Evolutionary conservation across 2,888 invertebrate genomes (phyloP).

Genomic region (Galerucella calmariensis): DNA sequence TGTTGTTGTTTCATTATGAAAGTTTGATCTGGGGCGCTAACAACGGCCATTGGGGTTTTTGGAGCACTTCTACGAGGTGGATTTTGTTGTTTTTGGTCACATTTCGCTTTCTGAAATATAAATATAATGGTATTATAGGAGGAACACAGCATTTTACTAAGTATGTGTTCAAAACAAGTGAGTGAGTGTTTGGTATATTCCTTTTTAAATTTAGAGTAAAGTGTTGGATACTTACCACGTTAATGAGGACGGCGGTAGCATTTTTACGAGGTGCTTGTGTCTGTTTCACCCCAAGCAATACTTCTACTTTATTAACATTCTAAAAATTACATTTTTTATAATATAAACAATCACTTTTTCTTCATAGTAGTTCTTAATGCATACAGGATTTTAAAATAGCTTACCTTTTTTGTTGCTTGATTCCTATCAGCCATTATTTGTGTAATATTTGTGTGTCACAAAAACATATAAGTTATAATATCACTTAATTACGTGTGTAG

Average conservation of each 20-base stretch:
- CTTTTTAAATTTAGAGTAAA: no score
- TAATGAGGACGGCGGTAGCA: not conserved
- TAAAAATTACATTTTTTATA: not conserved
- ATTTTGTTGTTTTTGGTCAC: not conserved
- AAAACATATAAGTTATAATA: not conserved
- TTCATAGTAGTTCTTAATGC: no score
- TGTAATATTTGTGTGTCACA: not conserved
- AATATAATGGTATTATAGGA: not conserved
- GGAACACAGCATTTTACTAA: no score
- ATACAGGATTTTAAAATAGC: not conserved
- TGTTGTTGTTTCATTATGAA: not conserved
- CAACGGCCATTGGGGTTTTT: not conserved
- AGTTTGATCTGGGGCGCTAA: not conserved
- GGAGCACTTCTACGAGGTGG: not conserved
- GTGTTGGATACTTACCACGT: constrained; percentile 8
- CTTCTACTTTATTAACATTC: not conserved
- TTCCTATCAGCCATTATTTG: not conserved
- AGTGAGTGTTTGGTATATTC: no score
- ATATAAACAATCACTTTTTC: no score
- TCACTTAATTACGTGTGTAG: no score
- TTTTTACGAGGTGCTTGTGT: not conserved
- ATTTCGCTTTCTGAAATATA: not conserved
- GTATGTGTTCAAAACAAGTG: no score
- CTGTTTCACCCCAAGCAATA: not conserved
- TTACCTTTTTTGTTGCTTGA: constrained; percentile 6